These are phyloP conservation scores for Sciurus vulgaris DNA, from an alignment of 2,797 vertebrate genomes.

Conservation along the genomic window DNA sequence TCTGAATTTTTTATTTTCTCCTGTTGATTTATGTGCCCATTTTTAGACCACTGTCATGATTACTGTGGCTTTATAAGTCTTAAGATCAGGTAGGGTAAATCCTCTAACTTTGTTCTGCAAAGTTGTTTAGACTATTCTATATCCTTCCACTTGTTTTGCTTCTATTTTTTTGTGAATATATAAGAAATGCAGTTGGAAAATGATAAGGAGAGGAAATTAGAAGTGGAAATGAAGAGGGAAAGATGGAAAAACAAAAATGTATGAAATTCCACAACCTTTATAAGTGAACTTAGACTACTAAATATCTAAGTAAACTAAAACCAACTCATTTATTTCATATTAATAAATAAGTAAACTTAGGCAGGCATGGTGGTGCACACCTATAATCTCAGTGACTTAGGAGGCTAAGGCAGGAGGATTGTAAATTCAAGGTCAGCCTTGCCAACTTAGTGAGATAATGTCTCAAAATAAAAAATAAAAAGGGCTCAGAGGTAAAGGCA, in stretches of 20 bases:
- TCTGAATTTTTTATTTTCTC: slow-evolving; percentile 37
- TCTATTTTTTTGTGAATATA: neutral
- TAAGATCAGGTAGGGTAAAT: slow-evolving; percentile 12
- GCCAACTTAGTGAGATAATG: neutral
- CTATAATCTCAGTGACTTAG: neutral
- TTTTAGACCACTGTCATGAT: slow-evolving; percentile 32
- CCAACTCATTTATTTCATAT: slow-evolving; percentile 47
- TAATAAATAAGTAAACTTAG: slow-evolving; percentile 47
- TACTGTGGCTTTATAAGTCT: slow-evolving; percentile 45
- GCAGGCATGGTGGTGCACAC: neutral
- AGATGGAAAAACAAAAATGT: slow-evolving; percentile 39
- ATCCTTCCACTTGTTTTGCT: slow-evolving; percentile 33
- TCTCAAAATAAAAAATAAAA: neutral
- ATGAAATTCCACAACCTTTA: slow-evolving; percentile 33
- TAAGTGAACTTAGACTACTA: slow-evolving; percentile 61
- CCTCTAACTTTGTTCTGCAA: slow-evolving; percentile 39
- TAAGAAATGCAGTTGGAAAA: slow-evolving; percentile 41
- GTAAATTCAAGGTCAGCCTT: neutral
- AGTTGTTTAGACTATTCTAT: slow-evolving; percentile 27
- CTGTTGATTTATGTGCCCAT: neutral
- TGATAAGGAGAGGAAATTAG: slow-evolving; percentile 60
- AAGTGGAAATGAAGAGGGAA: slow-evolving; percentile 49
- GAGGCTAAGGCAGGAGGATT: neutral
- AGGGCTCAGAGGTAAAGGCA: neutral
- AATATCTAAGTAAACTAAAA: slow-evolving; percentile 55